A percentile compares a stretch with the other conserved stretches of the same genome.
These are phyloP conservation scores for Colistium nudipinnis DNA, from an alignment of 2,113 vertebrate species.

Conservation along the genomic window DNA sequence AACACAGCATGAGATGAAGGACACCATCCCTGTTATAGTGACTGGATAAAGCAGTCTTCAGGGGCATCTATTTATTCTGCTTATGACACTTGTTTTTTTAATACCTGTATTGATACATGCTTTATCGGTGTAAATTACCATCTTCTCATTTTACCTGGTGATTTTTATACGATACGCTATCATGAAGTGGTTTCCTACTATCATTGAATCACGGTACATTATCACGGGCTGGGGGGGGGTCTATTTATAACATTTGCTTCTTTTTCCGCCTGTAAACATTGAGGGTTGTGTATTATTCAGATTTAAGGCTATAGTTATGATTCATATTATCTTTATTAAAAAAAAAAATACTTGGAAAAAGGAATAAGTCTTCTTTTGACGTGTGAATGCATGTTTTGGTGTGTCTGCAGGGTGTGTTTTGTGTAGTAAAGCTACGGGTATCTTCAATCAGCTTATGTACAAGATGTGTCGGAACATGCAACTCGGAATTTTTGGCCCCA, in stretches of 20 bases:
- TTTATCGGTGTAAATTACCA: slow-evolving; percentile 42
- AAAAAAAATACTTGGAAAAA: slow-evolving; percentile 19
- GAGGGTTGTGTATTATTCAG: slow-evolving; percentile 31
- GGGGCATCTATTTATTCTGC: slow-evolving; percentile 82
- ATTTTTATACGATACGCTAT: slow-evolving; percentile 59
- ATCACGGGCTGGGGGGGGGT: slow-evolving; percentile 43
- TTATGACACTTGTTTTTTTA: slow-evolving; percentile 81
- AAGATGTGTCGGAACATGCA: no score
- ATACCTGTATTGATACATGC: slow-evolving; percentile 50
- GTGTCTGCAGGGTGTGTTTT: slow-evolving; percentile 57
- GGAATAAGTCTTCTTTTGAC: no score
- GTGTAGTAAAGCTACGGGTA: slow-evolving; percentile 52
- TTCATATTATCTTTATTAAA: slow-evolving; percentile 70
- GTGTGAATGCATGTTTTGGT: neutral
- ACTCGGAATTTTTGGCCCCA: no score
- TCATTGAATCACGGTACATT: slow-evolving; percentile 55
- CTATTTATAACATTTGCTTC: slow-evolving; percentile 74
- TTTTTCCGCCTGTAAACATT: slow-evolving; percentile 57
- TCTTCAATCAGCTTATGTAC: slow-evolving; percentile 69
- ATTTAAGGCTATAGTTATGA: slow-evolving; percentile 37
- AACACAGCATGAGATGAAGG: slow-evolving; percentile 62
- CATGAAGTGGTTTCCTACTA: slow-evolving; percentile 25
- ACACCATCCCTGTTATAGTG: slow-evolving; percentile 43
- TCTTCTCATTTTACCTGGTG: slow-evolving; percentile 51
- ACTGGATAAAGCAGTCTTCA: slow-evolving; percentile 51